phyloP scores from a whole-genome alignment of 2,113 vertebrate species.

The Oryzias curvinotus region DNA sequence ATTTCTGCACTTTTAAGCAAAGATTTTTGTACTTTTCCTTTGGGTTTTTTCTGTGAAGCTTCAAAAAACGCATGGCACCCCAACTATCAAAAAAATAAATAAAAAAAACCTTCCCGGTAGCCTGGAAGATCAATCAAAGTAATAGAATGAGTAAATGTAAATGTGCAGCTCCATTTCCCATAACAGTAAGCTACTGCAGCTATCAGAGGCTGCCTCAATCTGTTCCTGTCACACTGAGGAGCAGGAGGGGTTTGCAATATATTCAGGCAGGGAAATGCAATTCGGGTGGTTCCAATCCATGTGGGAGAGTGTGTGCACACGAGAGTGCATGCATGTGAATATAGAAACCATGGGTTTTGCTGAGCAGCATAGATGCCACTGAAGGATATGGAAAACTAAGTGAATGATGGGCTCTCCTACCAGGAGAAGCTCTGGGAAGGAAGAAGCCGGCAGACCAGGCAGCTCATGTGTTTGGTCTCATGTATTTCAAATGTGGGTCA shows the following conservation, averaged over 20 bases:
- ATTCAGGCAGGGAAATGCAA: constrained; percentile 50
- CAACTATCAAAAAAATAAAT: constrained; percentile 14
- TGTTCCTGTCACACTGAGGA: constrained; percentile 53
- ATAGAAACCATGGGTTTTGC: constrained; percentile 20
- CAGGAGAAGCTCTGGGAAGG: constrained; percentile 3
- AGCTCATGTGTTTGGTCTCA: neutral
- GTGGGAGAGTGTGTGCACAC: constrained; percentile 20
- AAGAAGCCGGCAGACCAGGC: constrained; percentile 4
- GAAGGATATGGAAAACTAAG: neutral
- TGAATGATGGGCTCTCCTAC: constrained; percentile 8
- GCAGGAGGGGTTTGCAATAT: constrained; percentile 10
- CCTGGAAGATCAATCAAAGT: constrained; percentile 63
- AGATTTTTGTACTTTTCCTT: constrained; percentile 46
- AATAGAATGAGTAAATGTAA: constrained; percentile 74
- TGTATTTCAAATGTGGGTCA: neutral
- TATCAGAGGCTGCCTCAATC: constrained; percentile 50
- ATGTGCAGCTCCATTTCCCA: constrained; percentile 67
- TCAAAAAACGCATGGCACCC: constrained; percentile 51
- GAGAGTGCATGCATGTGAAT: neutral
- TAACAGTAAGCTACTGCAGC: constrained; percentile 53
- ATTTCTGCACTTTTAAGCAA: constrained; percentile 38
- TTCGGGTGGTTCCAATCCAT: constrained; percentile 23
- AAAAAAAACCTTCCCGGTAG: constrained; percentile 49
- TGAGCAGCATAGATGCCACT: constrained; percentile 31
- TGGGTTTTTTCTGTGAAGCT: constrained; percentile 48